Conservation (phyloP, 1,140 invertebrate species). For the Campoletis sonorensis region DNA sequence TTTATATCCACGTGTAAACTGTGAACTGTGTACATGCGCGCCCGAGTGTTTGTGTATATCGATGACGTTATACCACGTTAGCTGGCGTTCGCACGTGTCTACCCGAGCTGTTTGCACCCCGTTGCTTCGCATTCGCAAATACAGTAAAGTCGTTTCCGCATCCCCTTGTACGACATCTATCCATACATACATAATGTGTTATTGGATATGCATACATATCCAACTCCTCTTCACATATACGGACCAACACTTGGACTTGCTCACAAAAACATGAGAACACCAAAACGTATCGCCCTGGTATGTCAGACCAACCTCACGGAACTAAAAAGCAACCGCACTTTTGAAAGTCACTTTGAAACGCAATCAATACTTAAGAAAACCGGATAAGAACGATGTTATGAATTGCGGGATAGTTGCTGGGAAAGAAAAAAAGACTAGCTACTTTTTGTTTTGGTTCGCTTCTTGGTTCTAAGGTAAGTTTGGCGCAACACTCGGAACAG, state of each 20-base stretch:
- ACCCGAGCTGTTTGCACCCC: not conserved
- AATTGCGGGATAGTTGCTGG: too few species aligned
- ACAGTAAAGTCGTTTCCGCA: not conserved
- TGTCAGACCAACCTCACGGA: too few species aligned
- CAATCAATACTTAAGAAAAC: too few species aligned
- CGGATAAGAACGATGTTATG: too few species aligned
- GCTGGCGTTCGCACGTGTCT: slow-evolving; percentile 4
- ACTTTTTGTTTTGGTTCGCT: too few species aligned
- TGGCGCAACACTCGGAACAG: too few species aligned
- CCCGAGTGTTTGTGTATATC: not conserved
- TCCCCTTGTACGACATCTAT: not conserved
- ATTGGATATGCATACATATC: not conserved
- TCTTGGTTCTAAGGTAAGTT: too few species aligned
- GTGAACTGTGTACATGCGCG: not conserved
- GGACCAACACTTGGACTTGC: not conserved
- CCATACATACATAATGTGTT: not conserved
- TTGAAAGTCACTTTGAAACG: too few species aligned
- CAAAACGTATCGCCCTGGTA: too few species aligned
- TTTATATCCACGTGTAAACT: not conserved
- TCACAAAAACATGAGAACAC: not conserved
- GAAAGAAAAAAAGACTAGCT: too few species aligned
- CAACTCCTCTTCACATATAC: not conserved
- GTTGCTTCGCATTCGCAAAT: not conserved
- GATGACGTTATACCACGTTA: slow-evolving; percentile 6
- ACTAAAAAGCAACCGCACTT: too few species aligned